A percentile compares a stretch with the other conserved stretches of the same genome.
These are phyloP conservation scores for Actinia tenebrosa DNA, from an alignment of 64 coral and sea anemone genomes.

Conservation along the genomic window DNA sequence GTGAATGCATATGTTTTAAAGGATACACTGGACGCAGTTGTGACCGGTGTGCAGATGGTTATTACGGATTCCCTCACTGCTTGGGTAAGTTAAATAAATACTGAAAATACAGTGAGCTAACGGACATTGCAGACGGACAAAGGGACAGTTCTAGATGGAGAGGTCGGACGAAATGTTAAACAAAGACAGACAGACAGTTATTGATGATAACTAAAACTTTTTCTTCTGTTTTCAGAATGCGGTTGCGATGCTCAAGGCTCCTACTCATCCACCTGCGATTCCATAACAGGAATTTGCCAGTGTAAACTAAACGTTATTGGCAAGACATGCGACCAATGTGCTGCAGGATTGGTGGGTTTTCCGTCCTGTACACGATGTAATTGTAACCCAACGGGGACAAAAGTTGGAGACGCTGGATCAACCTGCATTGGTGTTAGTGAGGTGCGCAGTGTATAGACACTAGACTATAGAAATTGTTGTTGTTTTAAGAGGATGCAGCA, in stretches of 20 bases:
- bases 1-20: slow-evolving; percentile 43
- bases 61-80: slow-evolving; percentile 50
- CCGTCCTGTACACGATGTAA: slow-evolving; percentile 31
- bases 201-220: not conserved
- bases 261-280: slow-evolving; percentile 17
- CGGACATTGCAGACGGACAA: too few relatives aligned
- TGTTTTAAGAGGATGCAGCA: too few relatives aligned
- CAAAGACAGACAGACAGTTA: not conserved
- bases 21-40: slow-evolving; percentile 46
- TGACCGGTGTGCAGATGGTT: slow-evolving; percentile 46
- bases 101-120: too few relatives aligned
- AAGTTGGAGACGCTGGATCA: not conserved
- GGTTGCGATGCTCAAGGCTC: slow-evolving; percentile 36
- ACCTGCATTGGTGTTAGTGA: not conserved
- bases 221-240: slow-evolving; percentile 12
- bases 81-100: slow-evolving; percentile 19
- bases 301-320: slow-evolving; percentile 46
- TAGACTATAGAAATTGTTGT: not conserved
- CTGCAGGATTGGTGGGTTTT: slow-evolving; percentile 34
- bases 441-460: not conserved
- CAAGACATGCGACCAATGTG: slow-evolving; percentile 37
- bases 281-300: slow-evolving; percentile 34
- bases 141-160: too few relatives aligned
- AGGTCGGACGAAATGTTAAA: not conserved
- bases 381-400: slow-evolving; percentile 45